These are phyloP conservation scores for Heliothis subflexa DNA, from an alignment of 1,140 invertebrate species.

Conservation along the genomic window DNA sequence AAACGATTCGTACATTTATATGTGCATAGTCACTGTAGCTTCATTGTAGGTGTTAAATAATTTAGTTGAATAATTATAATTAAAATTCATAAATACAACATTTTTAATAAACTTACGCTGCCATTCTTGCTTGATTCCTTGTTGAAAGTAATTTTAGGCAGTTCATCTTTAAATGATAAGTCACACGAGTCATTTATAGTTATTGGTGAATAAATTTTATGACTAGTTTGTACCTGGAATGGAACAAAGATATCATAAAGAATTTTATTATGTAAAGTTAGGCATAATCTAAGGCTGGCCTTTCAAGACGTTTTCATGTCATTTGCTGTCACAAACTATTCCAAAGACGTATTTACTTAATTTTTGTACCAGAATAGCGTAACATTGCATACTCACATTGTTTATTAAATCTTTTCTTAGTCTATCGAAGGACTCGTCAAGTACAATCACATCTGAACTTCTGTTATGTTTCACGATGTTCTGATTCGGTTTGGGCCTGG, in stretches of 20 bases:
- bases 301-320: no score
- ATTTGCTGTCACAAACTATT: no score
- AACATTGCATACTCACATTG: slow-evolving; percentile 61
- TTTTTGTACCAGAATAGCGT: no score
- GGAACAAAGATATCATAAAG: slow-evolving; percentile 49
- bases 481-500: slow-evolving; percentile 57
- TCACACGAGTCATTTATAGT: slow-evolving; percentile 72
- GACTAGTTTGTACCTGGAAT: slow-evolving; percentile 62
- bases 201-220: slow-evolving; percentile 69
- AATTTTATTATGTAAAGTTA: no score
- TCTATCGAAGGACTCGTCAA: slow-evolving; percentile 78
- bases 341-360: no score
- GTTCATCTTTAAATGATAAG: slow-evolving; percentile 52
- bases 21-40: no score
- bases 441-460: slow-evolving; percentile 70
- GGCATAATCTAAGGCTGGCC: no score
- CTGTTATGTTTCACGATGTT: slow-evolving; percentile 59
- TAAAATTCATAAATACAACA: background rate
- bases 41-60: no score
- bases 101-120: slow-evolving; percentile 66
- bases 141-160: slow-evolving; percentile 46
- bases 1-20: no score
- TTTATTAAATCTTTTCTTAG: slow-evolving; percentile 62
- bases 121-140: slow-evolving; percentile 66
- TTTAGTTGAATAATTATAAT: no score